Evolutionary conservation across 2,113 vertebrate genomes (phyloP).

Genomic region (Oenanthe oenanthe): DNA sequence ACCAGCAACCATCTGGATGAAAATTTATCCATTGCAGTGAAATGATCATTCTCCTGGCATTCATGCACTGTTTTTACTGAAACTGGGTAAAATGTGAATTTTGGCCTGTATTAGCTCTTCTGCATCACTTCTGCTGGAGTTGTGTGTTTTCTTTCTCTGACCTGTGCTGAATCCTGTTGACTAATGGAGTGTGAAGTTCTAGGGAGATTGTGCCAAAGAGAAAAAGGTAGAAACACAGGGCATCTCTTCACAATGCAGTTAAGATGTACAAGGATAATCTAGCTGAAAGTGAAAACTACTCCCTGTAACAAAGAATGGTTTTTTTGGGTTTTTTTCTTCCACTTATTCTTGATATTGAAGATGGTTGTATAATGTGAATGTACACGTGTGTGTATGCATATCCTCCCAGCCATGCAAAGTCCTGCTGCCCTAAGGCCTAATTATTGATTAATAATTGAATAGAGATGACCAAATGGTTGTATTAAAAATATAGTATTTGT

Average conservation of each 20-base stretch:
- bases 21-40: not conserved
- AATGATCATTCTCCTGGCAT: not conserved
- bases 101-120: not conserved
- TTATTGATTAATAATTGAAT: constrained; percentile 45
- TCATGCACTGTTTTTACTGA: not conserved
- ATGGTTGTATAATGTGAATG: not conserved
- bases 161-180: not conserved
- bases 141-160: not conserved
- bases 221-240: not conserved
- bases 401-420: not conserved
- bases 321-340: not conserved
- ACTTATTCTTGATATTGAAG: not conserved
- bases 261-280: not conserved
- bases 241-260: not conserved
- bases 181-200: not conserved
- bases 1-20: not conserved
- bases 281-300: not conserved
- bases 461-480: constrained; percentile 9
- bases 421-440: not conserved
- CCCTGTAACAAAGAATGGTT: not conserved
- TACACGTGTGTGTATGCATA: not conserved
- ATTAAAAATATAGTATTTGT: not conserved
- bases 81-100: not conserved
- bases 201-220: not conserved
- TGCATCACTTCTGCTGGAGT: not conserved